Evolutionary conservation across 2,888 invertebrate genomes (phyloP).

Genomic region (Drepana falcataria): DNA sequence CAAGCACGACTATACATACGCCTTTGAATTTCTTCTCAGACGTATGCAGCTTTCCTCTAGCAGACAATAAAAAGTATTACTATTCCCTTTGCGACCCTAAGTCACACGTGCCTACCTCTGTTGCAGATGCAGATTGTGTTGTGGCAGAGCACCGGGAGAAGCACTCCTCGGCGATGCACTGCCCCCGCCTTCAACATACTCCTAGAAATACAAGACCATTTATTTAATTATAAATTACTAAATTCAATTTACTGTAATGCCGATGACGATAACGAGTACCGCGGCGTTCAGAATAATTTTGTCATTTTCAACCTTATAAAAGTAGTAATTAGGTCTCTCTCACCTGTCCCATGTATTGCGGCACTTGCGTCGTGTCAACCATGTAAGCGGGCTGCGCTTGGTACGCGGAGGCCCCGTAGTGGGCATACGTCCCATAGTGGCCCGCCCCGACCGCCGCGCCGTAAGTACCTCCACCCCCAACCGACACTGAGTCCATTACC

Average conservation of each 20-base stretch:
- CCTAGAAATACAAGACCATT: constrained; percentile 33
- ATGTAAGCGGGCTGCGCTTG: constrained; percentile 67
- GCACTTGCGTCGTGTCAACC: constrained; percentile 68
- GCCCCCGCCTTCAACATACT: constrained; percentile 70
- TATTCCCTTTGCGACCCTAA: no score
- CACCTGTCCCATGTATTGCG: constrained; percentile 72
- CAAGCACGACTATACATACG: no score
- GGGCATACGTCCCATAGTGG: constrained; percentile 71
- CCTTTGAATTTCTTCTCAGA: no score
- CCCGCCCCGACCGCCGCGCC: constrained; percentile 47
- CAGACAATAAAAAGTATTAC: no score
- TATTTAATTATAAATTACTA: no score
- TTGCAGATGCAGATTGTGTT: constrained; percentile 68
- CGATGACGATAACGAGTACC: no score
- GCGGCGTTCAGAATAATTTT: no score
- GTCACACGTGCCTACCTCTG: constrained; percentile 42
- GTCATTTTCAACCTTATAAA: no score
- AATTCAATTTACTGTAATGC: no score
- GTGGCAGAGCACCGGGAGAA: constrained; percentile 65
- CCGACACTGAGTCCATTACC: constrained; percentile 74
- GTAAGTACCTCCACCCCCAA: constrained; percentile 60
- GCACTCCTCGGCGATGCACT: constrained; percentile 69
- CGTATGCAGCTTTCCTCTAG: not conserved
- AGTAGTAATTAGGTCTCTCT: no score
- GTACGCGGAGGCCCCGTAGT: constrained; percentile 68